These are phyloP conservation scores for Spisula subtruncata DNA, from an alignment of 2,888 invertebrate species.

Conservation along the genomic window DNA sequence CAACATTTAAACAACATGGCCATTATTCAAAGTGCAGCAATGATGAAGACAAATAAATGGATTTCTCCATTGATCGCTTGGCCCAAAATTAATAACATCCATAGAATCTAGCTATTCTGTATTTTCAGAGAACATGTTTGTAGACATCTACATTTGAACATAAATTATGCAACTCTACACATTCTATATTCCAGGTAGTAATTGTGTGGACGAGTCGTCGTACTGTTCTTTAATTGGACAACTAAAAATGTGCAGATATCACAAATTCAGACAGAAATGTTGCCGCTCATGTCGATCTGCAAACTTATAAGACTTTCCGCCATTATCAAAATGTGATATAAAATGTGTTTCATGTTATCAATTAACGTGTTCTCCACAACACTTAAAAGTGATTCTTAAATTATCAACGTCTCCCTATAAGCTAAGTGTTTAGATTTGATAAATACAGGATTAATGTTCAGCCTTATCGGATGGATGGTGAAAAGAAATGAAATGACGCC, in stretches of 20 bases:
- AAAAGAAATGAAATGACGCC: too few species aligned
- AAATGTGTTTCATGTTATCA: not conserved
- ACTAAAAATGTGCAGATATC: constrained; percentile 79
- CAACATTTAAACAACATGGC: too few species aligned
- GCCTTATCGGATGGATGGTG: not conserved
- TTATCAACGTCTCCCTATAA: not conserved
- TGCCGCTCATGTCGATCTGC: constrained; percentile 75
- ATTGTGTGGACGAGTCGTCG: constrained; percentile 77
- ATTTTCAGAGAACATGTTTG: too few species aligned
- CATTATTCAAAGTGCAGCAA: too few species aligned
- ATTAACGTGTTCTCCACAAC: not conserved
- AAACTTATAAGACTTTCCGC: constrained; percentile 51
- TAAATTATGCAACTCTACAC: too few species aligned
- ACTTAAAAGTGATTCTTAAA: not conserved
- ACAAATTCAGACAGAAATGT: constrained; percentile 76
- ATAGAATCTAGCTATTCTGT: too few species aligned
- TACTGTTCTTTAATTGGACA: constrained; percentile 78
- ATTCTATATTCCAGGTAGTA: not conserved
- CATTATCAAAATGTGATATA: not conserved
- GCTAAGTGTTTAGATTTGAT: not conserved
- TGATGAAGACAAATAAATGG: too few species aligned
- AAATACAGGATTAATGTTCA: not conserved
- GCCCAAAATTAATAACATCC: too few species aligned
- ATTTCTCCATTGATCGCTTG: too few species aligned
- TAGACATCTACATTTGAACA: too few species aligned